Conservation (phyloP, 1,140 invertebrate genomes). For the Leptopilina clavipes region DNA sequence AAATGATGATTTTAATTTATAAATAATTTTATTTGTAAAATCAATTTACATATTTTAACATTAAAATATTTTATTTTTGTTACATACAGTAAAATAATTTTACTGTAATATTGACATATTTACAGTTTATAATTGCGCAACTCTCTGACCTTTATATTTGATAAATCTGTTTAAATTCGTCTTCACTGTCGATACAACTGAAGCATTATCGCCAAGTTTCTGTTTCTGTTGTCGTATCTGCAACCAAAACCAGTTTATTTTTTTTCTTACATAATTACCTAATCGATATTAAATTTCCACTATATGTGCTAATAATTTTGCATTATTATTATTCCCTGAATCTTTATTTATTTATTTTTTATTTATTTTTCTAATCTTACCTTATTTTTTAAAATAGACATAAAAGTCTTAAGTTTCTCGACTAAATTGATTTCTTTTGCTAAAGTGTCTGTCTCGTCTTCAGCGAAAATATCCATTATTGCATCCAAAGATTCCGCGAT, state of each 20-base stretch:
- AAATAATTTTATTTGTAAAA: too few species aligned
- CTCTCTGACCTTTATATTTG: slow-evolving; percentile 77
- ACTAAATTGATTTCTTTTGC: slow-evolving; percentile 79
- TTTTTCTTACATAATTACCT: background rate
- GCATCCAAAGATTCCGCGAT: slow-evolving; percentile 84
- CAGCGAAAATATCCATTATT: slow-evolving; percentile 85
- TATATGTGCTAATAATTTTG: background rate
- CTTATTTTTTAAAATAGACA: slow-evolving; percentile 80
- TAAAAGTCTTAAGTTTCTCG: slow-evolving; percentile 76
- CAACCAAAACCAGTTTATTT: slow-evolving; percentile 46
- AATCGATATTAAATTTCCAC: slow-evolving; percentile 32
- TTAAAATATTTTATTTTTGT: too few species aligned
- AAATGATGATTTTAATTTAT: too few species aligned
- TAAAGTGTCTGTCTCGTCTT: slow-evolving; percentile 82
- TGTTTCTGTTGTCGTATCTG: slow-evolving; percentile 80
- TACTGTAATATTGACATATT: slow-evolving; percentile 37
- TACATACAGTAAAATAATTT: background rate
- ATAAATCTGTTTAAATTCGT: slow-evolving; percentile 83
- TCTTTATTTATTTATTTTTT: slow-evolving; percentile 46
- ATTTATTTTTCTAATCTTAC: slow-evolving; percentile 67
- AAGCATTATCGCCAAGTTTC: slow-evolving; percentile 79
- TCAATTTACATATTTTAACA: too few species aligned
- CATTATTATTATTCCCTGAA: background rate
- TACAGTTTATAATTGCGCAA: slow-evolving; percentile 39
- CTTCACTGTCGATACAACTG: slow-evolving; percentile 81